Conservation (phyloP, 1,140 invertebrate species). For the Orius insidiosus region DNA sequence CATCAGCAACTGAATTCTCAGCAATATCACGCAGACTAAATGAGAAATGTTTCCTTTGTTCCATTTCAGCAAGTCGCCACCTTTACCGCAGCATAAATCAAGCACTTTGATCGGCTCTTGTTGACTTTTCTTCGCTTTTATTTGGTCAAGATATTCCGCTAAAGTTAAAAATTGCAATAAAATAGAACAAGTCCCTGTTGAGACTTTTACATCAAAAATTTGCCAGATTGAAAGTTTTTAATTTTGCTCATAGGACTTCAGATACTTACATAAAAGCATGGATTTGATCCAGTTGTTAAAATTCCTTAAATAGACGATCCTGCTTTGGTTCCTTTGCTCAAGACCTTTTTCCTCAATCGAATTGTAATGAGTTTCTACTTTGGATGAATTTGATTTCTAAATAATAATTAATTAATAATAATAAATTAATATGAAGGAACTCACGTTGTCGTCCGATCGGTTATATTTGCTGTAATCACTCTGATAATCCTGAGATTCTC, state of each 20-base stretch:
- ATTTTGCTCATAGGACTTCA: too few species aligned
- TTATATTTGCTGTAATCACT: too few species aligned
- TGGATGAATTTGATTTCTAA: conserved; percentile 16
- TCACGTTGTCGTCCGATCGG: too few species aligned
- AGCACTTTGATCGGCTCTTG: conserved; percentile 40
- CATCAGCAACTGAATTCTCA: conserved; percentile 76
- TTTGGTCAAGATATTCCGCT: conserved; percentile 45
- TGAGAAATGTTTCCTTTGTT: conserved; percentile 62
- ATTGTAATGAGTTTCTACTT: conserved; percentile 78
- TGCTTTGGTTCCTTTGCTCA: conserved; percentile 58
- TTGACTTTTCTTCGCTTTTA: conserved; percentile 39
- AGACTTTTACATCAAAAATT: too few species aligned
- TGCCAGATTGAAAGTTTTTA: too few species aligned
- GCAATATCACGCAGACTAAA: conserved; percentile 95
- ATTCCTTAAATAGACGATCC: conserved; percentile 85
- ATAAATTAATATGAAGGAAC: too few species aligned
- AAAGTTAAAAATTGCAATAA: conserved; percentile 15
- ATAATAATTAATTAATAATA: too few species aligned
- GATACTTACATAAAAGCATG: conserved; percentile 60
- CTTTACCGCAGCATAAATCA: conserved; percentile 71
- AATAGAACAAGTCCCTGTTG: too few species aligned
- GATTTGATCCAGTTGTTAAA: conserved; percentile 99
- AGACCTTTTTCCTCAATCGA: conserved; percentile 62
- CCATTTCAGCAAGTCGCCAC: conserved; percentile 94
- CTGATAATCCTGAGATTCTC: too few species aligned